Evolutionary conservation across 2,888 invertebrate genomes (phyloP).

Genomic region (Cheilosia vulpina): DNA sequence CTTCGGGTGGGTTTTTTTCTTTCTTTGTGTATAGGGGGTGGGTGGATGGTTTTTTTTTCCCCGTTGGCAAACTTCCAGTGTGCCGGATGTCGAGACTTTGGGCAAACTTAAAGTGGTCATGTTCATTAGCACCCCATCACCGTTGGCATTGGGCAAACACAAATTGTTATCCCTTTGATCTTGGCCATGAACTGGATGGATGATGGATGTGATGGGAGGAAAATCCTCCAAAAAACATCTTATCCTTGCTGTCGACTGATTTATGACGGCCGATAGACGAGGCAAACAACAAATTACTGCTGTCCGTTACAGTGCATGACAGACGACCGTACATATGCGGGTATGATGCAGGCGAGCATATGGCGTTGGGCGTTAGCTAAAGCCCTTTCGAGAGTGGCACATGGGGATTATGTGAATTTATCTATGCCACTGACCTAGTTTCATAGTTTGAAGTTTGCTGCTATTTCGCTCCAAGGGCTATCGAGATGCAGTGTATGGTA

Average conservation of each 20-base stretch:
- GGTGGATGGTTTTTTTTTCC: slow-evolving; percentile 1
- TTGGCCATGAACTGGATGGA: slow-evolving; percentile 56
- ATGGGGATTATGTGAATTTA: too few relatives aligned
- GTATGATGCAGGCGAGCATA: slow-evolving; percentile 41
- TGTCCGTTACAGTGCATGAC: slow-evolving; percentile 52
- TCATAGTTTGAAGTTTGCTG: too few relatives aligned
- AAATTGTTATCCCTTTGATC: slow-evolving; percentile 73
- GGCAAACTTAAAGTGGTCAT: slow-evolving; percentile 66
- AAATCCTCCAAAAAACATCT: slow-evolving; percentile 52
- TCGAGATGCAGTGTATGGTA: too few relatives aligned
- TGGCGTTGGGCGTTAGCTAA: neutral
- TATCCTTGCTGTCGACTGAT: slow-evolving; percentile 62
- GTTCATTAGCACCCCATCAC: slow-evolving; percentile 73
- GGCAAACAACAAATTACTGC: slow-evolving; percentile 53
- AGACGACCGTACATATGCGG: slow-evolving; percentile 34
- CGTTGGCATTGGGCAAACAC: slow-evolving; percentile 49
- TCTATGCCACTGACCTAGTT: too few relatives aligned
- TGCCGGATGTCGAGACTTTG: slow-evolving; percentile 62
- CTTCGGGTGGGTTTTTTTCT: neutral
- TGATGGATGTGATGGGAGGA: neutral
- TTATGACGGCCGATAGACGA: slow-evolving; percentile 52
- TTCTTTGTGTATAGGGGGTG: neutral
- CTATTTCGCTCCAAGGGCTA: too few relatives aligned
- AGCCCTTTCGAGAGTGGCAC: neutral
- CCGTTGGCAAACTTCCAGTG: slow-evolving; percentile 55